These are phyloP conservation scores for Apistogramma diplotaenia DNA, from an alignment of 2,113 vertebrate genomes.

Conservation along the genomic window DNA sequence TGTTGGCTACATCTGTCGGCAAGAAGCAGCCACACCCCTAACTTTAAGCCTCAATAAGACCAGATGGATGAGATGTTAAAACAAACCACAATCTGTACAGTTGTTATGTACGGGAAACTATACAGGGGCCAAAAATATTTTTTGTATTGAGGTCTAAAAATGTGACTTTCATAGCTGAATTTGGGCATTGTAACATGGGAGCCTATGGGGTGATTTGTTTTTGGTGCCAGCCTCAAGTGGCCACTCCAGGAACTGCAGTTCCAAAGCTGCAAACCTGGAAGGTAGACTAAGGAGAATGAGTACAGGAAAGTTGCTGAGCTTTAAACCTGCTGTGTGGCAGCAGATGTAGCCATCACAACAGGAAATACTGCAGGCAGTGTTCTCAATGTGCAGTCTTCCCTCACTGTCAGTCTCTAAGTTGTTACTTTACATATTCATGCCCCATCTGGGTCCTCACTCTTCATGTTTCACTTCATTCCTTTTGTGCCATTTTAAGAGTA, in stretches of 20 bases:
- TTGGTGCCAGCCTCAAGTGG: background rate
- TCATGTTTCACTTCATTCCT: background rate
- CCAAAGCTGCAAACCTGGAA: background rate
- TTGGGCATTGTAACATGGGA: background rate
- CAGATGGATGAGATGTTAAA: background rate
- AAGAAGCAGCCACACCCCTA: background rate
- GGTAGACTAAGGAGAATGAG: background rate
- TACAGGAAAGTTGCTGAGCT: background rate
- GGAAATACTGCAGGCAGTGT: background rate
- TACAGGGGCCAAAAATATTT: background rate
- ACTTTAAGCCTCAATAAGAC: background rate
- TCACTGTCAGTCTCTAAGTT: background rate
- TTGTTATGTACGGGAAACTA: background rate
- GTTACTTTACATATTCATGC: background rate
- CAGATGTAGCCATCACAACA: background rate
- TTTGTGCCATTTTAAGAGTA: background rate
- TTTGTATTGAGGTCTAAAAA: background rate
- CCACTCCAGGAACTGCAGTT: background rate
- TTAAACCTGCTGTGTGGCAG: background rate
- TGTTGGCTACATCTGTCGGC: background rate
- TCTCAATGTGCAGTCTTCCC: background rate
- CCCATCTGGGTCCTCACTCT: background rate
- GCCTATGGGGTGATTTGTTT: background rate
- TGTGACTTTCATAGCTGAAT: background rate
- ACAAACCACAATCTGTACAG: background rate